These are phyloP conservation scores for Holotrichia oblita DNA, from an alignment of 1,140 invertebrate species.

Conservation along the genomic window DNA sequence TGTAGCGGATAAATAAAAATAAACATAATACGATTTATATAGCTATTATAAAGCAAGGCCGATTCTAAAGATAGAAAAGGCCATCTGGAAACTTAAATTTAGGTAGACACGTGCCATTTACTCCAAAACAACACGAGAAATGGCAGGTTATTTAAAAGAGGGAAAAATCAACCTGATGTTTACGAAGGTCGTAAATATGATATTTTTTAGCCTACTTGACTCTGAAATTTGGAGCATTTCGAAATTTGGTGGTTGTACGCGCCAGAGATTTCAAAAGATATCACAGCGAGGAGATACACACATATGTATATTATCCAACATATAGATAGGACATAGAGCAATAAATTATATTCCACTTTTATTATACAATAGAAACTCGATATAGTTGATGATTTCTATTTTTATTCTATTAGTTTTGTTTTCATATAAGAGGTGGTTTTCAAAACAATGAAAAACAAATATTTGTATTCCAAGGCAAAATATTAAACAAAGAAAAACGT, in stretches of 20 bases:
- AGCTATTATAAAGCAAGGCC: slow-evolving; percentile 7
- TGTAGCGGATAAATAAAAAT: slow-evolving; percentile 6
- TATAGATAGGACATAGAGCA: no score
- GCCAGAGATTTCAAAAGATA: slow-evolving; percentile 26
- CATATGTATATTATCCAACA: no score
- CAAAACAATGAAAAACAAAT: no score
- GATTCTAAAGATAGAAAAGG: slow-evolving; percentile 25
- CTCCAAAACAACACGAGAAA: slow-evolving; percentile 18
- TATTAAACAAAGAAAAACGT: no score
- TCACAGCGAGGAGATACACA: neutral
- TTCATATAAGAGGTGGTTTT: no score
- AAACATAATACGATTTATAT: slow-evolving; percentile 12
- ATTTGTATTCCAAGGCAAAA: no score
- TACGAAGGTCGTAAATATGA: neutral
- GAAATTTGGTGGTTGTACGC: slow-evolving; percentile 10
- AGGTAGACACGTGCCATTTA: slow-evolving; percentile 20
- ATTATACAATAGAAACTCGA: no score
- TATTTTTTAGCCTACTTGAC: neutral
- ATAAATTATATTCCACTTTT: no score
- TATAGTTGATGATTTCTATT: no score
- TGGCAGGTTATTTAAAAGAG: neutral
- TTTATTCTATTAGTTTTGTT: no score
- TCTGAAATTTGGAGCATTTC: slow-evolving; percentile 1
- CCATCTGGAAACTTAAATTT: slow-evolving; percentile 23
- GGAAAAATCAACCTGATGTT: neutral